Percentiles rank a stretch among this genome's conserved stretches.
Evolutionary conservation across 2,113 vertebrate genomes (phyloP).

Genomic region (Proteles cristata): DNA sequence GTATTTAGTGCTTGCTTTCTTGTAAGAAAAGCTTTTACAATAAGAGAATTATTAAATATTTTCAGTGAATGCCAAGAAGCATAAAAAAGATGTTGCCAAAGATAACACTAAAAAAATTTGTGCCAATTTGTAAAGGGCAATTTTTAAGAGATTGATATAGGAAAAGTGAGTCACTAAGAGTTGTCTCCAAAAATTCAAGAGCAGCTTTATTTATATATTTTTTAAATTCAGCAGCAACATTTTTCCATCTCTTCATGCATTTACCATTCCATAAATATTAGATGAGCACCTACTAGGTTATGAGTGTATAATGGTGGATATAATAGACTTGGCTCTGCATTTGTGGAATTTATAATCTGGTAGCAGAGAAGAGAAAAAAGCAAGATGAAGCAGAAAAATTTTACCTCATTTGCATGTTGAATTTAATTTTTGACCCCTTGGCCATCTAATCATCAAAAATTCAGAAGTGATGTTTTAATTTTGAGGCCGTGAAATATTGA

Average conservation of each 20-base stretch:
- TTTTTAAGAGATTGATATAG: slow-evolving; percentile 15
- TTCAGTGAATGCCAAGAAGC: slow-evolving; percentile 15
- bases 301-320: neutral
- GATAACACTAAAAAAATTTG: neutral
- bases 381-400: neutral
- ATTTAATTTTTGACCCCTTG: slow-evolving; percentile 16
- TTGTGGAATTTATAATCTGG: slow-evolving; percentile 31
- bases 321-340: neutral
- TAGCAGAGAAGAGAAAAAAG: neutral
- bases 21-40: neutral
- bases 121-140: neutral
- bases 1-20: neutral
- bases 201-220: neutral
- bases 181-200: slow-evolving; percentile 38
- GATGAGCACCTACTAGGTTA: slow-evolving; percentile 34
- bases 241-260: slow-evolving; percentile 14
- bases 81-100: neutral
- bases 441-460: slow-evolving; percentile 2
- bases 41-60: neutral
- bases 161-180: neutral
- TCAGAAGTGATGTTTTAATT: slow-evolving; percentile 17
- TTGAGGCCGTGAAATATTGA: slow-evolving; percentile 9
- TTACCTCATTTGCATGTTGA: neutral
- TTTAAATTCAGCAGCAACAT: neutral
- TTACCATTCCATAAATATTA: slow-evolving; percentile 54